Base-by-base conservation (phyloP, 2,888 invertebrate genomes). In the Branchipolynoe longqiensis region DNA sequence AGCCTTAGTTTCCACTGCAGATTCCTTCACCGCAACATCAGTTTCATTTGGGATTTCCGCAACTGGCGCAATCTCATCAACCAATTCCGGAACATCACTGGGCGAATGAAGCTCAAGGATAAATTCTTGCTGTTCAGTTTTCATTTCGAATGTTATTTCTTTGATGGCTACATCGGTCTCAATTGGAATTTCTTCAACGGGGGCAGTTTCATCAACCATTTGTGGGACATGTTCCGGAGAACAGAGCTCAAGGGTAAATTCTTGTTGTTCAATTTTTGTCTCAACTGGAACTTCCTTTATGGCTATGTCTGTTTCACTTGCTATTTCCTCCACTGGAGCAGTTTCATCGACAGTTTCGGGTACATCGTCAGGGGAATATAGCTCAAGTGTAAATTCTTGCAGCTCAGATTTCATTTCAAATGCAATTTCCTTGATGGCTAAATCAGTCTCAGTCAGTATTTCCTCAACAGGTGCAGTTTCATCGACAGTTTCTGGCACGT, bases 251-350 rank as follows among this genome's bases (percentile, higher is more conserved):
- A 64, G 48, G 33, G 54, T 78, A 28, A 78, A 78, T 33, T 48
- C 54, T 48, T 78, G 78, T 25, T 48, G 48, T 2, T 82, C 82
- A 38, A 36, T 82, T n/a, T 54, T 28, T 22, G 22, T 58, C 25
- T 41, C 48, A 18, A 25, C 8, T 54, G 82, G n/a, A 1, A 33
- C 36, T 31, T 82, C 58, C 25, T 31, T 38, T 1, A 58, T 3
- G 0, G 36, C 82, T 8, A 0, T 28, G 38, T 56, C 58, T 1
- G 58, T 54, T 18, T 58, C 82, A 56, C 18, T 38, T 14, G 36
- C 8, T n/a, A 82, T 58, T 22, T 59, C 82, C 31, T 31, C 59
- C 0, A 33, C 82, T 58, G 58, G 82, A 82, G 82, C 82, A 8
- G n/a, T 36, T 28, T 31, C 82, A 82, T 82, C 82, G 0, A 33